A percentile compares a stretch with the other conserved stretches of the same genome.
Conservation (phyloP, 2,113 vertebrate genomes). For the Grallaria varia region DNA sequence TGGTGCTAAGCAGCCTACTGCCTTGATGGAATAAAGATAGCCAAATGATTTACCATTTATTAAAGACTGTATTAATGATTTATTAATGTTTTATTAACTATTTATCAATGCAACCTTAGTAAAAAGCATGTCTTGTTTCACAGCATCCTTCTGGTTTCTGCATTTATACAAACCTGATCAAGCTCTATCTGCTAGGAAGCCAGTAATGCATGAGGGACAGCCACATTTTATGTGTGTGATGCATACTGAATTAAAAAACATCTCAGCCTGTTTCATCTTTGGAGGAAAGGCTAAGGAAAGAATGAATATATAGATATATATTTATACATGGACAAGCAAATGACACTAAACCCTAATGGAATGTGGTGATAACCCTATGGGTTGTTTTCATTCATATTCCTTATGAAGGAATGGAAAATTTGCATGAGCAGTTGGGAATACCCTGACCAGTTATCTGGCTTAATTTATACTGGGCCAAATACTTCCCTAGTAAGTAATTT, state of each 20-base stretch:
- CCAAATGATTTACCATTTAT: constrained; percentile 49
- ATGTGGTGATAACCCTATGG: background rate
- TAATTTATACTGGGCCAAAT: background rate
- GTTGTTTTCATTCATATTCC: background rate
- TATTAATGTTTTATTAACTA: constrained; percentile 56
- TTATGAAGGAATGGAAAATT: background rate
- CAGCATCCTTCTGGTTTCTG: background rate
- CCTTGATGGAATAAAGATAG: constrained; percentile 13
- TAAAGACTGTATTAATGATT: constrained; percentile 42
- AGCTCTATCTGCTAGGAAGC: background rate
- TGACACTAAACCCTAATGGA: background rate
- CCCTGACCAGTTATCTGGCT: background rate
- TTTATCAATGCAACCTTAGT: constrained; percentile 38
- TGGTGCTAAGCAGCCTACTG: constrained; percentile 15
- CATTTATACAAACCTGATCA: constrained; percentile 8
- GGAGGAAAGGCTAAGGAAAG: background rate
- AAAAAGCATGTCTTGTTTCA: constrained; percentile 2
- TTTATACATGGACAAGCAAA: background rate
- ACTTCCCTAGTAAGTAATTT: background rate
- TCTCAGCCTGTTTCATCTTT: background rate
- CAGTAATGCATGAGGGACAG: background rate
- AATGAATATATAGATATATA: background rate
- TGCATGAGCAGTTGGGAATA: background rate
- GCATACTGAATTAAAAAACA: background rate
- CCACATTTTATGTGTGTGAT: background rate